phyloP scores from a whole-genome alignment of 1,140 invertebrate species.

The Drosophila gunungcola region DNA sequence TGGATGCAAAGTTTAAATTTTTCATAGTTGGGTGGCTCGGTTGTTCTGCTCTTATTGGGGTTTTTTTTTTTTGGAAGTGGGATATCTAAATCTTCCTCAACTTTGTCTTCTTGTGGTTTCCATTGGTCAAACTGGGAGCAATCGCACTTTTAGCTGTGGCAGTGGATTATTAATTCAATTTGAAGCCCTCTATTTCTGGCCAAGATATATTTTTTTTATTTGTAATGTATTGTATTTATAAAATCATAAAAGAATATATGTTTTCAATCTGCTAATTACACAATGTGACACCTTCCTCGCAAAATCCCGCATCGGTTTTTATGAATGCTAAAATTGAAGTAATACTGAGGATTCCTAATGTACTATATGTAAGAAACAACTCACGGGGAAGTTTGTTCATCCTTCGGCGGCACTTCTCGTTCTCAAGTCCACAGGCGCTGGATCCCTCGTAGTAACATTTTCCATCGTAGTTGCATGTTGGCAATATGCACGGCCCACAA shows the following conservation, averaged over 20 bases:
- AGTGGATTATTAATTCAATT: conserved; percentile 17
- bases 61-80: background rate
- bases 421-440: background rate
- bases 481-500: background rate
- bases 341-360: background rate
- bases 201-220: background rate
- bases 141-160: conserved; percentile 10
- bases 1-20: conserved; percentile 72
- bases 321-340: background rate
- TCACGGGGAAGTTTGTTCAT: background rate
- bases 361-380: background rate
- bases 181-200: background rate
- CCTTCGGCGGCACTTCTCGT: conserved; percentile 3
- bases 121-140: conserved; percentile 24
- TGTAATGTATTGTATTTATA: background rate
- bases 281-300: background rate
- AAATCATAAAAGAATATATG: background rate
- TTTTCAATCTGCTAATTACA: background rate
- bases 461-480: conserved; percentile 11
- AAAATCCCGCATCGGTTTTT: background rate
- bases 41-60: conserved; percentile 1
- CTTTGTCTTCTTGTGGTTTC: conserved; percentile 24
- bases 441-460: background rate
- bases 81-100: background rate
- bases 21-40: conserved; percentile 61